phyloP scores from a whole-genome alignment of 2,888 invertebrate species.

The Blastobasis adustella region DNA sequence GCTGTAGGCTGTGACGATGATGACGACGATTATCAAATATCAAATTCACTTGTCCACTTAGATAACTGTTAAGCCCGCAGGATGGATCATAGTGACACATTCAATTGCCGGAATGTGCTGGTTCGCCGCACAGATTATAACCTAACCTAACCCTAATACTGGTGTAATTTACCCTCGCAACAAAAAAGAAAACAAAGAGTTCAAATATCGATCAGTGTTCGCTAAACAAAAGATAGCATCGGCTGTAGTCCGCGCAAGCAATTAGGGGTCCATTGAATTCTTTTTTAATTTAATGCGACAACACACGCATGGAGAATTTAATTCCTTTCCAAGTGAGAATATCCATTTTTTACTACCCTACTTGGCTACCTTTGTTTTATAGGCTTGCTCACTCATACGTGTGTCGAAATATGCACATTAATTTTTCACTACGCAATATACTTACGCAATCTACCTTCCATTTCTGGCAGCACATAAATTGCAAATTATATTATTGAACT shows the following conservation, averaged over 20 bases:
- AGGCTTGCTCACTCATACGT: no score
- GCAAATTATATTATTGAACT: not conserved
- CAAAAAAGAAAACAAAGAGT: conserved; percentile 26
- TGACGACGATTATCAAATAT: no score
- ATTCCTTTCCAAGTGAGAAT: conserved; percentile 25
- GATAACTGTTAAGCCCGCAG: not conserved
- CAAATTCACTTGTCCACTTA: not conserved
- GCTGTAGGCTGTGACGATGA: no score
- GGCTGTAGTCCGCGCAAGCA: conserved; percentile 25
- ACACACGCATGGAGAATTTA: conserved; percentile 31
- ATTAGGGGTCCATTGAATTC: conserved; percentile 35
- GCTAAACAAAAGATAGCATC: conserved; percentile 33
- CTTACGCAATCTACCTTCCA: not conserved
- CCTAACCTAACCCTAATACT: not conserved
- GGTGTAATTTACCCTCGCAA: conserved; percentile 15
- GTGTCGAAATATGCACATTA: no score
- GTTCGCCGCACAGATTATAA: not conserved
- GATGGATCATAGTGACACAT: no score
- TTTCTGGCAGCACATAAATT: not conserved
- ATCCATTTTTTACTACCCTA: conserved; percentile 7
- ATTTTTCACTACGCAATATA: no score
- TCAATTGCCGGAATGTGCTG: not conserved
- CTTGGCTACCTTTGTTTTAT: no score
- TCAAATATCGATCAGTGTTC: conserved; percentile 35
- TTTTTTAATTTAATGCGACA: conserved; percentile 43